Base-by-base conservation (phyloP, 2,888 invertebrate genomes). In the Zygaena filipendulae region DNA sequence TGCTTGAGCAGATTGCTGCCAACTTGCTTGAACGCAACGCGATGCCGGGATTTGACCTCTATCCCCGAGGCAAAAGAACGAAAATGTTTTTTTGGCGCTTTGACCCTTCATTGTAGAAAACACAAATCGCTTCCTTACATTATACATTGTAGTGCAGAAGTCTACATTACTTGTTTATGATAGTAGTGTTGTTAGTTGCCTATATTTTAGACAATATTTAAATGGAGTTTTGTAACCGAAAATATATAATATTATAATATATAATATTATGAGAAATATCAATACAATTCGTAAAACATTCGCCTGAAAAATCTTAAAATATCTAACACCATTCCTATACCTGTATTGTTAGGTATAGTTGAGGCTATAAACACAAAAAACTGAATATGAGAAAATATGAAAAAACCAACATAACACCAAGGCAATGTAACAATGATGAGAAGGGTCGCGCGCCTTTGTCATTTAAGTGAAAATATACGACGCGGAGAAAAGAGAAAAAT, bases 381-480 rank as follows among this genome's bases (percentile, higher is more conserved):
- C n/a, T n/a, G n/a, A n/a, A n/a, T n/a, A n/a, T n/a, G n/a, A n/a
- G n/a, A n/a, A n/a, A n/a, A n/a, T n/a, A n/a, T n/a, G n/a, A n/a
- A n/a, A n/a, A n/a, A n/a, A n/a, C n/a, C n/a, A n/a, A 23, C 12
- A 23, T 23, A 23, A 23, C 23, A 4, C 12, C 11, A 23, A 10
- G 64, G 67, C 63, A 59, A 54, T 62, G 66, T 59, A 68, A 58
- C 59, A 58, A 54, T 57, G 58, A 55, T 58, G 58, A 62, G 63
- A 60, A 61, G 56, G 67, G 68, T 64, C 66, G 59, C 63, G 64
- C 62, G 66, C 63, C 66, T 67, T 61, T 63, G 70, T 74, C 74
- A 74, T 72, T 74, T 70, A 75, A 77, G 77, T 75, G 77, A 75
- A 72, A 75, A 79, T 75, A 74, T 75, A 77, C 74, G 72, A 62